Conservation (phyloP, 2,113 vertebrate species). For the Ailuropoda melanoleuca region DNA sequence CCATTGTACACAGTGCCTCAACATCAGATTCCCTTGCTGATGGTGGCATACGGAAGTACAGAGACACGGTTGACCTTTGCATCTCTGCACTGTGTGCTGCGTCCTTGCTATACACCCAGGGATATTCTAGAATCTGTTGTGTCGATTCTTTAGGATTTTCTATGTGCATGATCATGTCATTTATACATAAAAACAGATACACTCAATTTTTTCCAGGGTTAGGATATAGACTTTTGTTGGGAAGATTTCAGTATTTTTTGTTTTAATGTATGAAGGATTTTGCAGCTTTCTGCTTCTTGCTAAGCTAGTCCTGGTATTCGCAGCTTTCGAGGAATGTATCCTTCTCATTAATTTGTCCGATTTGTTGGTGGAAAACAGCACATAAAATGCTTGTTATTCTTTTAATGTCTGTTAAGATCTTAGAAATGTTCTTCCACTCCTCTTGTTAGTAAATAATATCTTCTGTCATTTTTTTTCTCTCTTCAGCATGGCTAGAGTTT, state of each 20-base stretch:
- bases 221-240: neutral
- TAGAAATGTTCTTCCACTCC: neutral
- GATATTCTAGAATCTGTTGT: too few relatives aligned
- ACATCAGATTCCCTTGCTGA: neutral
- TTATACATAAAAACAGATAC: neutral
- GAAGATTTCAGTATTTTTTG: neutral
- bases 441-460: neutral
- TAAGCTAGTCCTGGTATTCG: neutral
- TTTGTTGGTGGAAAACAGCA: neutral
- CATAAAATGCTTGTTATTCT: neutral
- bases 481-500: neutral
- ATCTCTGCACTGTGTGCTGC: too few relatives aligned
- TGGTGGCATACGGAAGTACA: neutral
- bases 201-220: neutral
- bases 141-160: neutral
- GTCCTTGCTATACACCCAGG: neutral
- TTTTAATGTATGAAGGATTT: neutral
- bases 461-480: neutral
- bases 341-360: neutral
- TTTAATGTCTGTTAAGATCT: neutral
- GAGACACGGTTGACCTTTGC: neutral
- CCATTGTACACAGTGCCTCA: neutral
- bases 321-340: neutral
- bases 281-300: neutral
- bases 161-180: neutral